Evolutionary conservation across 2,113 vertebrate genomes (phyloP).

Genomic region (Lycaon pictus): DNA sequence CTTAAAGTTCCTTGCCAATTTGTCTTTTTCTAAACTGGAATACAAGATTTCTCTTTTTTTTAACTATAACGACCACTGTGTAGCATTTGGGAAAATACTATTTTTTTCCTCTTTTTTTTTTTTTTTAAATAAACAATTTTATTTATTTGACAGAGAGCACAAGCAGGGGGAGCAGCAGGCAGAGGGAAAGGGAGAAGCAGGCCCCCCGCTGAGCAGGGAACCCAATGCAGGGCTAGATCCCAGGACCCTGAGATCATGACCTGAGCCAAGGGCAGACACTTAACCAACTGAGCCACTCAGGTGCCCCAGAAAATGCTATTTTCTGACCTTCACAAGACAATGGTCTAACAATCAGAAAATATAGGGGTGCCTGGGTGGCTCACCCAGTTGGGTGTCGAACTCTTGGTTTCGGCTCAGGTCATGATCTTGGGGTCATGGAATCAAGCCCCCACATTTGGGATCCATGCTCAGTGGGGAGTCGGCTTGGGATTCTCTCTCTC

Average conservation of each 20-base stretch:
- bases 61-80: not conserved
- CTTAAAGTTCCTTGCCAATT: not conserved
- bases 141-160: too few species aligned
- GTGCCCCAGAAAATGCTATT: not conserved
- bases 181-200: too few species aligned
- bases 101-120: not conserved
- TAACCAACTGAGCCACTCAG: too few species aligned
- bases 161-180: too few species aligned
- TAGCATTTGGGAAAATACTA: constrained; percentile 3
- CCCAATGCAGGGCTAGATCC: too few species aligned
- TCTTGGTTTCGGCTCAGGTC: not conserved
- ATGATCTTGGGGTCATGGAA: not conserved
- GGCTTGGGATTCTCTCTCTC: not conserved
- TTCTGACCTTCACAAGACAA: not conserved
- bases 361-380: not conserved
- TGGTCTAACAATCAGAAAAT: not conserved
- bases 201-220: too few species aligned
- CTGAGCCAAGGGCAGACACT: too few species aligned
- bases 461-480: not conserved
- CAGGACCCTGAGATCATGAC: too few species aligned
- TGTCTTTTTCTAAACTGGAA: constrained; percentile 16
- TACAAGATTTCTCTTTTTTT: not conserved
- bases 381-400: not conserved
- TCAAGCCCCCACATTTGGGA: not conserved
- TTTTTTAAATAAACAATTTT: too few species aligned